phyloP scores from a whole-genome alignment of 1,140 invertebrate genomes.

The Hyphantria cunea region DNA sequence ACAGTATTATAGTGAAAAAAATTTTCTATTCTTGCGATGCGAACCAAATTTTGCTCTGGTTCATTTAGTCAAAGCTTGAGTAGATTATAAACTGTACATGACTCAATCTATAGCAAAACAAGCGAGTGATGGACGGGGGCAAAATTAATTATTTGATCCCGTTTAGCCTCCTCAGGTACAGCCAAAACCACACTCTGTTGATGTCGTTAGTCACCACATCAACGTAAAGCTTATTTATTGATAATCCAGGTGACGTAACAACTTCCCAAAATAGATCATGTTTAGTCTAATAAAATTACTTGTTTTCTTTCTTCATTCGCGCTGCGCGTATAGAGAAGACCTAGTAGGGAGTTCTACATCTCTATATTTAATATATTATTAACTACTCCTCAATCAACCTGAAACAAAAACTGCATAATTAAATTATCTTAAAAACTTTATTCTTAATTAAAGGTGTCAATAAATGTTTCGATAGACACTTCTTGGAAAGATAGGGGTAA shows the following conservation, averaged over 20 bases:
- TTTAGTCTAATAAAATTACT: constrained; percentile 34
- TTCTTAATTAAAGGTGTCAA: no score
- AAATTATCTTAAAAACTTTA: no score
- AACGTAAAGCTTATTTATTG: constrained; percentile 1
- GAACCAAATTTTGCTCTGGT: background rate
- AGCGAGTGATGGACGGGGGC: background rate
- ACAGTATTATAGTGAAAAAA: no score
- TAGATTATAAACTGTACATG: no score
- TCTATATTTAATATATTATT: no score
- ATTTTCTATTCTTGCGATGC: no score
- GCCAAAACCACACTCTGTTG: background rate
- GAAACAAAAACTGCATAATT: background rate
- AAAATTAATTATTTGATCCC: background rate
- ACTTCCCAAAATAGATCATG: constrained; percentile 34
- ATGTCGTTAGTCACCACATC: background rate
- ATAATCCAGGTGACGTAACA: constrained; percentile 25
- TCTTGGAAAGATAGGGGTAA: no score
- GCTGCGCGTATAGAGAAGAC: constrained; percentile 3
- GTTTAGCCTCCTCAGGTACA: no score
- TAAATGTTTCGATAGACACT: no score
- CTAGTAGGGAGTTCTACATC: background rate
- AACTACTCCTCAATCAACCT: no score
- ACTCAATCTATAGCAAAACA: background rate
- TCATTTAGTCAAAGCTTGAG: no score
- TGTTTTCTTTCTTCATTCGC: constrained; percentile 32